These are phyloP conservation scores for Cinclus mexicanus DNA, from an alignment of 2,113 vertebrate genomes.

Conservation along the genomic window DNA sequence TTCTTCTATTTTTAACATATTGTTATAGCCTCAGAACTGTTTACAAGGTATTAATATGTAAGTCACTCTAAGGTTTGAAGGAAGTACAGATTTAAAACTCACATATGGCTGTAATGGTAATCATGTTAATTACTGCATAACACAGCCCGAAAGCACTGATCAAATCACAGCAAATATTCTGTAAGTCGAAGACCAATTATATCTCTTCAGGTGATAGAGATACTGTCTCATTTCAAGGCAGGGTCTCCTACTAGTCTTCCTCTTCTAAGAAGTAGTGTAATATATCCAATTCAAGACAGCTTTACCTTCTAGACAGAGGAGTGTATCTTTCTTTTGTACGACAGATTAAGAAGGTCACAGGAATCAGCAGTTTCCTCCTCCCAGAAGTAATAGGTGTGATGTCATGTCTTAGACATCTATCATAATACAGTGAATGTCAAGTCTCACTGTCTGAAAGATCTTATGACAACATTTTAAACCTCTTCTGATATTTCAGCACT, in stretches of 20 bases:
- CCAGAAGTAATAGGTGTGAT: background rate
- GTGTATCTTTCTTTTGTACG: background rate
- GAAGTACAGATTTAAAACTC: background rate
- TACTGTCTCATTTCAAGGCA: background rate
- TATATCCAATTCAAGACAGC: background rate
- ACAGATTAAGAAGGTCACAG: background rate
- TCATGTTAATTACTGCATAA: background rate
- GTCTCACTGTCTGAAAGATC: background rate
- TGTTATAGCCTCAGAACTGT: background rate
- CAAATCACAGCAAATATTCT: background rate
- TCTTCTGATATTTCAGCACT: background rate
- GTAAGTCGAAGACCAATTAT: fast-evolving
- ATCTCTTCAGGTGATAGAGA: background rate
- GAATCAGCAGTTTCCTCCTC: background rate
- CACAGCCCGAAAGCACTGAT: background rate
- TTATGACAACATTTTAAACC: background rate
- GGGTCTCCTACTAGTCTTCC: background rate
- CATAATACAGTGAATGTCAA: background rate
- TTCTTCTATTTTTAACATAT: background rate
- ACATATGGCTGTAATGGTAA: background rate
- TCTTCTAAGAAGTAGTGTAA: background rate
- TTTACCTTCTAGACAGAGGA: background rate
- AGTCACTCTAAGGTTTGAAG: background rate
- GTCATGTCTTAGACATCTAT: background rate
- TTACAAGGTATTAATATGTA: background rate